Evolutionary conservation across 1,140 invertebrate species (phyloP), one percentile per base, ranked within the genome.

Genomic region (Brachionus plicatilis): DNA sequence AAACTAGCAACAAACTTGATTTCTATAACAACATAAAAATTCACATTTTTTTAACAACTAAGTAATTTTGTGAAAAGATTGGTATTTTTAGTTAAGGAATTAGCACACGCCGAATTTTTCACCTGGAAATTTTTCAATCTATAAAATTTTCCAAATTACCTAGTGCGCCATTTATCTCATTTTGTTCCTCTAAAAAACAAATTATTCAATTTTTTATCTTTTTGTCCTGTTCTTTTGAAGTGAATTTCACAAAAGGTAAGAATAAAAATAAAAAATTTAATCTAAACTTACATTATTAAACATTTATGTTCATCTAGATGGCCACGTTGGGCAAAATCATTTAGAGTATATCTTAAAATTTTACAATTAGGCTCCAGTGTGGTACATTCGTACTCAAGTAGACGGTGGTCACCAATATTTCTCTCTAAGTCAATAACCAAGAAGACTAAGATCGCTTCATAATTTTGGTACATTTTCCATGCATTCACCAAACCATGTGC

Each of bases 381-480:
- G 20, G 50, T 14, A n/a, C 56, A 45, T 33, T 50, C 79, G n/a
- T 80, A 50, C 33, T 83, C 76, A 4, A 85, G 60, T 37, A 53
- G 27, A 37, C 47, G 45, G 37, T 85, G 84, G 45, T 85, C 84
- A 33, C 60, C 56, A 68, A 85, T 60, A 70, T 85, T 85, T 7
- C 84, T 50, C 41, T 85, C 84, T 6, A 53, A 33, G 3, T 66
- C 45, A 37, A 60, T 17, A 20, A 85, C 47, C 29, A 85, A 20
- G 45, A 85, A 80, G 8, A 85, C 33, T 17, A 85, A 17, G n/a
- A 27, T 33, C 8, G 72, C 45, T 27, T 84, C n/a, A 20, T 12
- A 0, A 12, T 84, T 84, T 20, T 75, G 3, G 29, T 84, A 84
- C 27, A 75, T 17, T 45, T 66, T 27, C 65, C 47, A 75, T 27